Evolutionary conservation across 1,140 invertebrate species (phyloP), one percentile per base, ranked within the genome.

Genomic region (Drosophila virilis): DNA sequence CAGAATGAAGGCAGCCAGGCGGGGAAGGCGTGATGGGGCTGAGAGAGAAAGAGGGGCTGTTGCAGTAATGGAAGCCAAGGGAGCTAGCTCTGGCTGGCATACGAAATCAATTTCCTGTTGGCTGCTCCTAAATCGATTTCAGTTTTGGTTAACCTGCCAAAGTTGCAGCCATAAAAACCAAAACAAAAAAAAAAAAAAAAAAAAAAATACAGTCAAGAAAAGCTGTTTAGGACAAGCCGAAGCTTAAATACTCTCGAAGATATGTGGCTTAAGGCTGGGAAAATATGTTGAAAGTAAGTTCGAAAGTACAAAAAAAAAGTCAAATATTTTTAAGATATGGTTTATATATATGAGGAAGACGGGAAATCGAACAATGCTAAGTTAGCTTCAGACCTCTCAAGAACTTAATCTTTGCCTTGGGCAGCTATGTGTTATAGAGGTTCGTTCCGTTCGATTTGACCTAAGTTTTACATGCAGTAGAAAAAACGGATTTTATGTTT

Each of bases 61-160:
- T 28, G 17, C 22, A 33, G 48, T 32, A 43, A 64, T 60, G 60
- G 55, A 72, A 55, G 46, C 51, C 12, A 45, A 9, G 13, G 13
- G n/a, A 15, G 28, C 13, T 35, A 28, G 46, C 17, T 48, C 48
- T 70, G 62, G 65, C 64, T 60, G 76, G 66, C 80, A 80, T 89
- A 89, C 83, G 73, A 86, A 86, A 86, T 86, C 83, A 86, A 86
- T 86, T 86, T 86, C 84, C 68, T 74, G 66, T 43, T 50, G 75
- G 75, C 50, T 62, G 48, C 60, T 78, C 51, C 76, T 75, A 83
- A 86, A 89, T 89, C 83, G 83, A 86, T 86, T 86, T 86, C 72
- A 89, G 83, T 86, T 28, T 86, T 89, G 83, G 83, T 86, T 86
- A 86, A 86, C 83, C 83, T 89, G 84, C 76, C 77, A 86, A 89